Evolutionary conservation across 2,113 vertebrate species (phyloP), one percentile per base, ranked within the genome.

Genomic region (Platysteira castanea): DNA sequence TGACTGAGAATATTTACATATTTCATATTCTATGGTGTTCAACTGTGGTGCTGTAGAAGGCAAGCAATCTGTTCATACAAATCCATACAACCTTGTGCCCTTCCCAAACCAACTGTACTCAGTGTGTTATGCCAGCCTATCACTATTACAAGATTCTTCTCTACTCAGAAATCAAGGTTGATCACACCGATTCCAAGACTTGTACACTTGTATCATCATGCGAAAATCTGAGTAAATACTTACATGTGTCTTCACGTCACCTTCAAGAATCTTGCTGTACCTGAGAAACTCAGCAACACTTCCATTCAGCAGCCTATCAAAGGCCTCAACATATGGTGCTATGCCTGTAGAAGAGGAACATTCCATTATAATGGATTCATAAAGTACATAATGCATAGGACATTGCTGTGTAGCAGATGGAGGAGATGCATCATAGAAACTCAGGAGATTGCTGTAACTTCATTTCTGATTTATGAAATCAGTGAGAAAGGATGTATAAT

Each of bases 161-260:
- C 30, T 50, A 65, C 35, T 84, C n/a, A 61, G 63, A 50, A 76
- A 59, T 67, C 60, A 68, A 84, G 31, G 68, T 56, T 71, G 49
- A 74, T 46, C 27, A 56, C 21, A 59, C 16, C 70, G 46, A 80
- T 64, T 81, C 23, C 21, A 74, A 89, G 47, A 78, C 60, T 28
- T 54, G n/a, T 26, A 82, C 1, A 0, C 7, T 64, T 68, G 4
- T 17, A 37, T 26, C 18, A 70, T 5, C 18, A 16, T 23, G 28
- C 22, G 42, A 52, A 63, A 77, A 76, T 49, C 5, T 21, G 50
- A 27, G 56, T 37, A 73, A 94, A 90, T 96, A 98, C 99, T 99
- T 97, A 99, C 99, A n/a, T 99, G 99, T 87, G 98, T 98, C 91
- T 99, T 99, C 95, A 99, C 99, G 0, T 99, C 99, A 7, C 98